Evolutionary conservation across 2,797 vertebrate species (phyloP).

Genomic region (Sebastes iracundus): DNA sequence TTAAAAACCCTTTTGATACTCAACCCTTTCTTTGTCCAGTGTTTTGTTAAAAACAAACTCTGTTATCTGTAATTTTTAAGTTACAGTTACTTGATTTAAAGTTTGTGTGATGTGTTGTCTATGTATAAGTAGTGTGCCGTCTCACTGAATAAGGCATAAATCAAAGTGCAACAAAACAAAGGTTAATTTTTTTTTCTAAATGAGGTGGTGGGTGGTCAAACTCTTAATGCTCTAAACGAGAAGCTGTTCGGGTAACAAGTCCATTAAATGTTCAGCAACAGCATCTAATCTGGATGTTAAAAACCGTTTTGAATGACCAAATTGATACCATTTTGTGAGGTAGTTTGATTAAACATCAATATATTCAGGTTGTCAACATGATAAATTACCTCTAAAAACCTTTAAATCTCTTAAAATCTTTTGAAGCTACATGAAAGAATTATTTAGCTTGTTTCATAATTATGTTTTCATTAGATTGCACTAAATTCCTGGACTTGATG

Average conservation of each 20-base stretch:
- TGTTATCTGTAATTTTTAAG: not conserved
- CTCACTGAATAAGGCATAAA: conserved; percentile 62
- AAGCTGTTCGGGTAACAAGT: not conserved
- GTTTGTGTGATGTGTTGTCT: not conserved
- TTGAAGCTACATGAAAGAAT: not conserved
- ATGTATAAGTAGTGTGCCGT: not conserved
- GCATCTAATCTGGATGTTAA: not conserved
- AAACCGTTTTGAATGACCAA: not conserved
- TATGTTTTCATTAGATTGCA: conserved; percentile 8
- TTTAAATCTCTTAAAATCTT: not conserved
- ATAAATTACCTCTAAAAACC: conserved; percentile 23
- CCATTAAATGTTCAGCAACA: not conserved
- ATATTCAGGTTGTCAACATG: not conserved
- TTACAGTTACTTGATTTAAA: not conserved
- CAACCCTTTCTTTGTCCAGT: not conserved
- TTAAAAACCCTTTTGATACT: not conserved
- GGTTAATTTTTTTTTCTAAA: not conserved
- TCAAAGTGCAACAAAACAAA: conserved; percentile 62
- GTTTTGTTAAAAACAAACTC: not conserved
- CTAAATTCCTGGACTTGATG: not conserved
- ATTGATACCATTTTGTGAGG: conserved; percentile 46
- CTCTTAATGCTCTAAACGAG: not conserved
- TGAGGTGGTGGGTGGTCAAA: not conserved
- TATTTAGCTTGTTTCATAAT: not conserved
- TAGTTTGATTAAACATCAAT: conserved; percentile 46